These are phyloP conservation scores for Drosophila hydei DNA, from an alignment of 1,140 invertebrate species.

Conservation along the genomic window DNA sequence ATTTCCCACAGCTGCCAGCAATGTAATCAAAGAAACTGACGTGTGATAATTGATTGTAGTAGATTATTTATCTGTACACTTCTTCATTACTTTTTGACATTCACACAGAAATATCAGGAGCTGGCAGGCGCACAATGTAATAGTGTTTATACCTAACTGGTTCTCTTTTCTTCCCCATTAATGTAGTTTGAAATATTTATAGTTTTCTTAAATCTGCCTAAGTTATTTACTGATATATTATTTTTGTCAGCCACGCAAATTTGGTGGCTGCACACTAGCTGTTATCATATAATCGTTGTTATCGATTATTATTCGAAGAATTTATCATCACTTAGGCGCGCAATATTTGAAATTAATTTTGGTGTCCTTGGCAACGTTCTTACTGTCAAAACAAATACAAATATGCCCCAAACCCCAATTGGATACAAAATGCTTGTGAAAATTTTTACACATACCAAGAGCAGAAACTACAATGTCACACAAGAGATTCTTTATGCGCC, in stretches of 20 bases:
- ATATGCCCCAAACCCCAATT: constrained; percentile 29
- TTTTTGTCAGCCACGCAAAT: too few species aligned
- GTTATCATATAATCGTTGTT: background rate
- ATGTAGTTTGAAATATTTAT: too few species aligned
- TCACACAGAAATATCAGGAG: constrained; percentile 11
- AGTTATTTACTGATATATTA: too few species aligned
- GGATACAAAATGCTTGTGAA: constrained; percentile 6
- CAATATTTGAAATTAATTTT: constrained; percentile 35
- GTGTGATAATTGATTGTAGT: constrained; percentile 29
- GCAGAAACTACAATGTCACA: constrained; percentile 40
- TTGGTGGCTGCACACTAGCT: too few species aligned
- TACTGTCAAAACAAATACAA: constrained; percentile 60
- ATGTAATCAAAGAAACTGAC: constrained; percentile 36
- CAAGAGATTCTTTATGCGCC: constrained; percentile 65
- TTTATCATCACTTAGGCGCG: constrained; percentile 4
- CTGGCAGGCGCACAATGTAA: background rate
- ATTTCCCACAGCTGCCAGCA: constrained; percentile 29
- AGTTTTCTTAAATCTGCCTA: too few species aligned
- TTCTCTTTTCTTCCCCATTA: background rate
- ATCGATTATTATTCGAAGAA: constrained; percentile 15
- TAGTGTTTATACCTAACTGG: background rate
- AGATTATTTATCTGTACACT: constrained; percentile 19
- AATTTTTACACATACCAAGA: constrained; percentile 29
- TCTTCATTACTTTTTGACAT: constrained; percentile 19
- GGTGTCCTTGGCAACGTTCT: constrained; percentile 61